Conservation (phyloP, 1,140 invertebrate genomes). For the Cherax quadricarinatus region DNA sequence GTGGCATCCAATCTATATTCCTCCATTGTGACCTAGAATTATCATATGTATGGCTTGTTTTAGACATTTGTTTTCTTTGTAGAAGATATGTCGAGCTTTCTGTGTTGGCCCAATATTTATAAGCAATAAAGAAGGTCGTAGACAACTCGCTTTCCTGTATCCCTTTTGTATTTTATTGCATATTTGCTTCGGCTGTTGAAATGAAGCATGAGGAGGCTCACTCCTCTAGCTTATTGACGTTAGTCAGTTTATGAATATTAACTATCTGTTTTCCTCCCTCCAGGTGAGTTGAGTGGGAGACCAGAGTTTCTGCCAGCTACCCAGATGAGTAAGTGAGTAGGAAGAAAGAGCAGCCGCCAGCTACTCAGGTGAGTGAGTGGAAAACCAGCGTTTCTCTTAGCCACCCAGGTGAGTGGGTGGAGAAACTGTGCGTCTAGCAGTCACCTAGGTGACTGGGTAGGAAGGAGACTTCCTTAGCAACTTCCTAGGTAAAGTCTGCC, state of each 20-base stretch:
- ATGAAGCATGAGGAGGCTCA: neutral
- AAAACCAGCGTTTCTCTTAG: too few species aligned
- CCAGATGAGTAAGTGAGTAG: too few species aligned
- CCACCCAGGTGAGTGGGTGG: too few species aligned
- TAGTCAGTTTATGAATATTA: neutral
- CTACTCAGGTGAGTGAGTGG: too few species aligned
- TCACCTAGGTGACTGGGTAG: too few species aligned
- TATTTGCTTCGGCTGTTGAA: conserved; percentile 7
- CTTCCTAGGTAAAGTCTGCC: too few species aligned
- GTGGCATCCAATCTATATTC: conserved; percentile 6
- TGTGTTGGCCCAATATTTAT: conserved; percentile 9
- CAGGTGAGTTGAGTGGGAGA: neutral
- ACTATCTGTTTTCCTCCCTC: neutral
- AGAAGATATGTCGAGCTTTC: neutral
- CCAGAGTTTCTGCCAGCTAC: too few species aligned
- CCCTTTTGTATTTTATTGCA: conserved; percentile 2
- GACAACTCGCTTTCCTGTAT: neutral
- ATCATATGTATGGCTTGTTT: conserved; percentile 31
- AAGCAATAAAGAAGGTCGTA: too few species aligned
- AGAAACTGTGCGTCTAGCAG: too few species aligned
- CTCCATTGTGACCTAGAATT: conserved; percentile 14
- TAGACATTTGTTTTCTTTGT: neutral
- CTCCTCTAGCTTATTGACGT: neutral
- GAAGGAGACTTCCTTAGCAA: too few species aligned
- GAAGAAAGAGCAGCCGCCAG: too few species aligned